Percentiles rank a stretch among this genome's conserved stretches.
Evolutionary conservation across 2,888 invertebrate genomes (phyloP).

Genomic region (Operophtera brumata): DNA sequence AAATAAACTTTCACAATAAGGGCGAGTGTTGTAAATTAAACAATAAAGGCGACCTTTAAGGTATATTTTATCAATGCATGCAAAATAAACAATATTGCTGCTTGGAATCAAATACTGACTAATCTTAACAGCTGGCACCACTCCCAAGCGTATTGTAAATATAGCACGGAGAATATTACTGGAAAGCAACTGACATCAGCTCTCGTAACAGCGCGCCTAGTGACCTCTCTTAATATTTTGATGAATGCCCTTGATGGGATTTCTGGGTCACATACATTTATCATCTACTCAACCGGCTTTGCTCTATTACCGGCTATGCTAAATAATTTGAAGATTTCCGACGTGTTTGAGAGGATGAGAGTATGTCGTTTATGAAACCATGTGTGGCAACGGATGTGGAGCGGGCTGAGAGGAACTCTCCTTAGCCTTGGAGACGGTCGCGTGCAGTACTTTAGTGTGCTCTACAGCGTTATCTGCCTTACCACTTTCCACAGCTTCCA

Average conservation of each 20-base stretch:
- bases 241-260: conserved; percentile 33
- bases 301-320: conserved; percentile 13
- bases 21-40: not conserved
- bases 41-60: not conserved
- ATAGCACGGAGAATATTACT: conserved; percentile 65
- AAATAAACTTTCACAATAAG: not conserved
- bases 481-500: not conserved
- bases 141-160: conserved; percentile 66
- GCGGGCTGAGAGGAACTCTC: conserved; percentile 48
- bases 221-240: conserved; percentile 31
- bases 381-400: conserved; percentile 45
- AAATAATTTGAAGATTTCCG: conserved; percentile 34
- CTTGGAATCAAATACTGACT: conserved; percentile 41
- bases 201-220: conserved; percentile 44
- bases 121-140: conserved; percentile 63
- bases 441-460: conserved; percentile 9
- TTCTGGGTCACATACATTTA: conserved; percentile 32
- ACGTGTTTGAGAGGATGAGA: conserved; percentile 29
- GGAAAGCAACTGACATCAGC: conserved; percentile 59
- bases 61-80: conserved; percentile 4
- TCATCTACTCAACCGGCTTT: conserved; percentile 14
- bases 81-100: conserved; percentile 35
- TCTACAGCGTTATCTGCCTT: conserved; percentile 15
- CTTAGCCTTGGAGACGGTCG: conserved; percentile 33
- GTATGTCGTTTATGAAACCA: conserved; percentile 44